These are phyloP conservation scores for Leptopilina drosophilae DNA, from an alignment of 2,888 invertebrate species.

Conservation along the genomic window DNA sequence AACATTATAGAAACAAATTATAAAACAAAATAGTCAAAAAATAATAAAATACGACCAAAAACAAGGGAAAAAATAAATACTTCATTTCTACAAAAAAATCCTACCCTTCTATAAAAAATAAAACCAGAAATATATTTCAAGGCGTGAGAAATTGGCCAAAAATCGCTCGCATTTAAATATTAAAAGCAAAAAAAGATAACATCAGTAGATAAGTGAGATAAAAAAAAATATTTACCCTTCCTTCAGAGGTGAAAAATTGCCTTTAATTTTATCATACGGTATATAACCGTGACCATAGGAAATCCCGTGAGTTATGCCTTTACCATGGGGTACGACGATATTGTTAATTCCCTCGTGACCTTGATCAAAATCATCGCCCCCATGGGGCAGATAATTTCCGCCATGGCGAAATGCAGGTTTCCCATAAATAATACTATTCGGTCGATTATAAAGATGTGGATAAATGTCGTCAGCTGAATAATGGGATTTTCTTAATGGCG, in stretches of 20 bases:
- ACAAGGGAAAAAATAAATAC: no score
- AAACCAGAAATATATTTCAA: no score
- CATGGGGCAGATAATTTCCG: slow-evolving; percentile 56
- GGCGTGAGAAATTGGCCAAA: no score
- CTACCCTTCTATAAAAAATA: no score
- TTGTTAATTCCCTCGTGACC: slow-evolving; percentile 64
- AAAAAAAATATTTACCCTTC: slow-evolving; percentile 49
- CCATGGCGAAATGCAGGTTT: slow-evolving; percentile 47
- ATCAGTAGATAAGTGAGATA: not conserved
- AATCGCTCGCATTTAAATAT: no score
- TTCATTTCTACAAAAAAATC: no score
- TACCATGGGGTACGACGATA: slow-evolving; percentile 66
- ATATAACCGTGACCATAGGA: slow-evolving; percentile 69
- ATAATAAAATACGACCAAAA: no score
- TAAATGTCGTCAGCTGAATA: slow-evolving; percentile 44
- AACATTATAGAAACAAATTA: no score
- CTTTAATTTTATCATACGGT: slow-evolving; percentile 66
- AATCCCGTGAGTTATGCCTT: slow-evolving; percentile 62
- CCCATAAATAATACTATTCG: slow-evolving; percentile 42
- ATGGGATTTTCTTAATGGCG: slow-evolving; percentile 47
- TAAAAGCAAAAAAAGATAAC: no score
- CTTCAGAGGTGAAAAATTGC: slow-evolving; percentile 51
- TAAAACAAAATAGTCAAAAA: no score
- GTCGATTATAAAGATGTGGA: slow-evolving; percentile 43
- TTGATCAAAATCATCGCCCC: slow-evolving; percentile 68